Evolutionary conservation across 2,888 invertebrate species (phyloP), one percentile per base, ranked within the genome.

Genomic region (Lordiphosa fenestrarum): DNA sequence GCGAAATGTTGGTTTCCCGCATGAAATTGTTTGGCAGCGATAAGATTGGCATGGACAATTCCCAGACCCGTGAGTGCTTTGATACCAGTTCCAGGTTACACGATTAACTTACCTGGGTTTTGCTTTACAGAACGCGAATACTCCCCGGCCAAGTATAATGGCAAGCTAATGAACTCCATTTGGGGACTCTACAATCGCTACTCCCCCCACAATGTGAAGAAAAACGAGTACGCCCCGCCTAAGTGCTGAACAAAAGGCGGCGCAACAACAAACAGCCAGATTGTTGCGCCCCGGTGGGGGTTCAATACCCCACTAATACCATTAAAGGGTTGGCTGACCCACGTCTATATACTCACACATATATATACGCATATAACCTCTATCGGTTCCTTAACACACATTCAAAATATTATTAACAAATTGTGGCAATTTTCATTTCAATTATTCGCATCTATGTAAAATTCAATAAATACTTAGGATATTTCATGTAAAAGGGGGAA

Each of bases 141-240:
- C 48, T 91, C 92, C 5, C 95, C 94, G 13, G 89, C 93, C 60
- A 94, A 95, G 86, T 96, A 96, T 90, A 96, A 94, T 89, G 94
- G 94, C 88, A 96, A 95, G 89, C 89, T 95, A 86, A 96, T 96
- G 96, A 95, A 95, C 88, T 95, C 95, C 89, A 95, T 96, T 88
- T 96, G 96, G 96, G 95, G 96, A n/a, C 90, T 94, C 68, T 96
- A 96, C 91, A 96, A 96, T 89, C 93, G 95, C 46, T 95, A 95
- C 88, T 96, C 96, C 0, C 95, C 95, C 0, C 95, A 96, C 84
- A 96, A 96, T 89, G 94, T 96, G 72, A 96, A 96, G 91, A 94
- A 94, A 86, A 92, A 91, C 73, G 89, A 88, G 63, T 71, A 69
- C 7, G 62, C 63, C 10, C 63, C 55, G 21, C 71, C 66, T 46